Evolutionary conservation across 1,140 invertebrate species (phyloP), one percentile per base, ranked within the genome.

Genomic region (Eueides isabella): DNA sequence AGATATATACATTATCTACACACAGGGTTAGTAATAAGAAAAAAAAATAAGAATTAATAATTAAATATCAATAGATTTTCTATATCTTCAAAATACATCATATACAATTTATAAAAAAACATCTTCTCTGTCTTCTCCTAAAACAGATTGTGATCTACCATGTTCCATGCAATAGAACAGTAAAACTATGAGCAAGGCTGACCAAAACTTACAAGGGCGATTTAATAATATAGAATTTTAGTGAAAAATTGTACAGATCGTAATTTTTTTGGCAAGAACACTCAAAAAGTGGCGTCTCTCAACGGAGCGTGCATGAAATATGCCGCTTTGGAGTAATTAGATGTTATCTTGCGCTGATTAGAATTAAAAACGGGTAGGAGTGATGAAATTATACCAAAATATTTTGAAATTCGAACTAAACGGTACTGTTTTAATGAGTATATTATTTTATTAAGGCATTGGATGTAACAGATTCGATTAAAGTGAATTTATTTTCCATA

Each of bases 301-400:
- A 68, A 28, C 72, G 72, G 28, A 74, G 65, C 72, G 72, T 74
- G 72, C 33, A 74, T 68, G 72, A 74, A 74, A 74, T 74, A 74
- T 48, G 44, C 72, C 55, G 66, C 65, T 67, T 62, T 74, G 63
- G 44, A 68, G 35, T 68, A 74, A 68, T 74, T 62, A 38, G 72
- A 74, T 74, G 26, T 74, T 74, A 74, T 74, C 72, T 33, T 55
- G 1, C 5, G 35, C 31, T 74, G 65, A 68, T 73, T 67, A 63
- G 30, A 30, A 74, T 63, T 67, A 74, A 55, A 38, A 65, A 68
- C 41, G 29, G 62, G 61, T 67, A 29, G 35, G 19, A 67, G 55
- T 68, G 72, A 62, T 44, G 65, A 74, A 68, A 74, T 64, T 68
- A 44, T 61, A 55, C 55, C 35, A 33, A 67, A 68, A 64, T 28